phyloP scores from a whole-genome alignment of 2,888 invertebrate genomes.

The Macrophya alboannulata region DNA sequence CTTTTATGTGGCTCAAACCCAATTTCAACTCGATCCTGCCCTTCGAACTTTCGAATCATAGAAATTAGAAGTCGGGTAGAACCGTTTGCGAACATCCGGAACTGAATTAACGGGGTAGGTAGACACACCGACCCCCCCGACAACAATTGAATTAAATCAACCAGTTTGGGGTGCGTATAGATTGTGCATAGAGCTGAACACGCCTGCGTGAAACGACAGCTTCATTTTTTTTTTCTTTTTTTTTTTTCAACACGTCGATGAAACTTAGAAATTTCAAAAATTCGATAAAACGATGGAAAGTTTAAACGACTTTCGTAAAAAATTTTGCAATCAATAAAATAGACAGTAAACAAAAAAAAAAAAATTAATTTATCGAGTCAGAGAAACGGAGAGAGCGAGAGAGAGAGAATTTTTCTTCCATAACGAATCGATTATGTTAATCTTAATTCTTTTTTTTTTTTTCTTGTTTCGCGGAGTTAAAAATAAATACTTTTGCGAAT shows the following conservation, averaged over 20 bases:
- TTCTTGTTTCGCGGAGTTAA: background rate
- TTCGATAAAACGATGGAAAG: no score
- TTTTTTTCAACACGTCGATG: background rate
- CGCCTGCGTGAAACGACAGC: background rate
- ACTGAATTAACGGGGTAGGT: constrained; percentile 26
- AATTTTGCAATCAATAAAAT: background rate
- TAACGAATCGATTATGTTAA: constrained; percentile 33
- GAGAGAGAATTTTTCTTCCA: background rate
- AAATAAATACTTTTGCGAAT: background rate
- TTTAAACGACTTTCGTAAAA: no score
- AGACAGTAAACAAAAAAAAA: background rate
- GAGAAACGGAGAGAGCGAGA: no score
- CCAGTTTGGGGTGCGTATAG: background rate
- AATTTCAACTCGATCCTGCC: background rate
- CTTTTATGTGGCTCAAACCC: background rate
- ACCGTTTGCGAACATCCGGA: constrained; percentile 31
- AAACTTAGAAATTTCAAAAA: no score
- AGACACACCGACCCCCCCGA: constrained; percentile 32
- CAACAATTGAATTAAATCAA: constrained; percentile 32
- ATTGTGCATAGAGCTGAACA: constrained; percentile 1
- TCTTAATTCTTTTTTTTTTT: background rate
- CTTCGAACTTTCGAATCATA: background rate
- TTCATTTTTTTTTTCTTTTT: background rate
- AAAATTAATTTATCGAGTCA: background rate
- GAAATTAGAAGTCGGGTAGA: constrained; percentile 13